These are phyloP conservation scores for Elachura formosa DNA, from an alignment of 2,113 vertebrate species.

Conservation along the genomic window DNA sequence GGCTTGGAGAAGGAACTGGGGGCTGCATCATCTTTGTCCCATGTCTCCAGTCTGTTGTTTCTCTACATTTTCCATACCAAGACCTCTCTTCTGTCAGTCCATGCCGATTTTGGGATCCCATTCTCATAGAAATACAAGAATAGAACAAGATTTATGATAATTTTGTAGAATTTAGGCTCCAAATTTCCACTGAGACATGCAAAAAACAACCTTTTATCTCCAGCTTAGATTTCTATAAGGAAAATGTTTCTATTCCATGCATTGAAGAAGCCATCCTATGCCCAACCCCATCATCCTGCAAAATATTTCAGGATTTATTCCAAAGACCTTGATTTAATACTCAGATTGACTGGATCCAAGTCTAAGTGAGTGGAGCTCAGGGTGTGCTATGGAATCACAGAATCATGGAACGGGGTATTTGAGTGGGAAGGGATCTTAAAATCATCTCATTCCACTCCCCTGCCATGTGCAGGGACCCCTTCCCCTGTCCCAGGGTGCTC, in stretches of 20 bases:
- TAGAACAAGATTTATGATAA: neutral
- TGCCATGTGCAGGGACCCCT: neutral
- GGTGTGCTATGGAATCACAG: neutral
- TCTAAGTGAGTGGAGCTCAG: neutral
- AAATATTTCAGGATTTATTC: neutral
- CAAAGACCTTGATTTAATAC: neutral
- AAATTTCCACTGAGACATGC: neutral
- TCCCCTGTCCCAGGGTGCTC: neutral
- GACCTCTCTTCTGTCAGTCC: neutral
- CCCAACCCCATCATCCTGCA: neutral
- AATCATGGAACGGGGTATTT: neutral
- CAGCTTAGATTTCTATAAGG: neutral
- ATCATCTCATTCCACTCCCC: too few relatives aligned
- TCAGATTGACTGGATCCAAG: neutral
- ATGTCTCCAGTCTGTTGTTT: neutral
- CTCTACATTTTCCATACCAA: neutral
- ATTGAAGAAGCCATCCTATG: neutral
- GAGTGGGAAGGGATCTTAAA: neutral
- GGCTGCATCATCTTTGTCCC: neutral
- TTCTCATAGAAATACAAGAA: neutral
- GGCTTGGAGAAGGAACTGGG: neutral
- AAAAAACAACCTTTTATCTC: neutral
- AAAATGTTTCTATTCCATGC: accelerated
- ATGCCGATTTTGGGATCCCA: neutral
- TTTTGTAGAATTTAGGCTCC: neutral